Evolutionary conservation across 1,140 invertebrate genomes (phyloP).

Genomic region (Cryptotermes secundus): DNA sequence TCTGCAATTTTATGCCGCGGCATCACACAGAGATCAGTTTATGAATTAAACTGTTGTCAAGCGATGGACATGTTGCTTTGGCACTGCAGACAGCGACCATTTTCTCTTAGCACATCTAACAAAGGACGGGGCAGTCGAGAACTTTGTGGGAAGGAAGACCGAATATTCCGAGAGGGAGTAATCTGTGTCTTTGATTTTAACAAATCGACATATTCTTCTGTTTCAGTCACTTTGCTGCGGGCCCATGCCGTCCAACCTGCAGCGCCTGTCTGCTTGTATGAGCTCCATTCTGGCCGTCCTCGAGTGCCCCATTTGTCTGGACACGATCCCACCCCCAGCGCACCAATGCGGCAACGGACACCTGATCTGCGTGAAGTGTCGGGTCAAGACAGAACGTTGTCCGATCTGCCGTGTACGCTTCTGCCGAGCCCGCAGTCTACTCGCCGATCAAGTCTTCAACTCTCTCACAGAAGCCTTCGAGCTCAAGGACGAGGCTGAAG

Average conservation of each 20-base stretch:
- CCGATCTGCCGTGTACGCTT: constrained; percentile 60
- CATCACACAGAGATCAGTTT: too few relatives aligned
- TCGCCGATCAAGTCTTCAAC: constrained; percentile 57
- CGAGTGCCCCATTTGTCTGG: constrained; percentile 64
- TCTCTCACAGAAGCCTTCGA: constrained; percentile 52
- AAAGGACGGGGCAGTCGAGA: too few relatives aligned
- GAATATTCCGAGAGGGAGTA: too few relatives aligned
- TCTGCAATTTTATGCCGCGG: too few relatives aligned
- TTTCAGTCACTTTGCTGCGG: constrained; percentile 53
- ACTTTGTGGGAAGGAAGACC: too few relatives aligned
- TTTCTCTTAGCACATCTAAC: too few relatives aligned
- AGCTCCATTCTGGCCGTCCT: constrained; percentile 54
- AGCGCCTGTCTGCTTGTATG: constrained; percentile 52
- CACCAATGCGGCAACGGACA: constrained; percentile 68
- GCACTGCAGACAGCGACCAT: too few relatives aligned
- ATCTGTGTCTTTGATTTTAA: too few relatives aligned
- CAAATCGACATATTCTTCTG: constrained; percentile 35
- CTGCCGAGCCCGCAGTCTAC: constrained; percentile 54
- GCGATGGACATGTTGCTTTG: too few relatives aligned
- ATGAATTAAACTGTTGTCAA: too few relatives aligned
- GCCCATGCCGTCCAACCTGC: constrained; percentile 54
- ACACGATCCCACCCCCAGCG: constrained; percentile 60
- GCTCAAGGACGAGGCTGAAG: constrained; percentile 27
- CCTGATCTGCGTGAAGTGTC: constrained; percentile 61
- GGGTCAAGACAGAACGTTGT: constrained; percentile 58